phyloP scores from a whole-genome alignment of 1,140 invertebrate genomes.

The Tetraneura akinire region DNA sequence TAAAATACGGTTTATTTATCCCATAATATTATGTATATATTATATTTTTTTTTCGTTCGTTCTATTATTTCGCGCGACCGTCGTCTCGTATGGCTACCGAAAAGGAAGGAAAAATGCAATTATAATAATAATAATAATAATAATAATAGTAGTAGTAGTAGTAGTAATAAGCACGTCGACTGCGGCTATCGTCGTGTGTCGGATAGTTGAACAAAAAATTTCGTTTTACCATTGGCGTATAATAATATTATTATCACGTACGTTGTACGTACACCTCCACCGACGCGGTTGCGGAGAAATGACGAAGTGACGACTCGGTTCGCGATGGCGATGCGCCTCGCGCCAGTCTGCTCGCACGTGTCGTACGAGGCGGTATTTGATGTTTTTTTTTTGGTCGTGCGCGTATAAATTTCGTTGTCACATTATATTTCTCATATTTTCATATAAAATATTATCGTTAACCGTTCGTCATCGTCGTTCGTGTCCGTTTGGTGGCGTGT shows the following conservation, averaged over 20 bases:
- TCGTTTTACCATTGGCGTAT: conserved; percentile 23
- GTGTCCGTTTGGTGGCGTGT: neutral
- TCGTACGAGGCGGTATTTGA: neutral
- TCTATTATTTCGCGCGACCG: conserved; percentile 19
- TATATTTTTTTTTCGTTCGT: neutral
- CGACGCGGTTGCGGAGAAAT: too few relatives aligned
- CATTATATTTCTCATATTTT: too few relatives aligned
- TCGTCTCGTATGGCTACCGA: too few relatives aligned
- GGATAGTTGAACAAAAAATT: neutral
- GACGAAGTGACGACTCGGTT: neutral
- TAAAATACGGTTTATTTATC: conserved; percentile 30
- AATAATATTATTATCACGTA: neutral
- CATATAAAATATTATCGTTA: too few relatives aligned
- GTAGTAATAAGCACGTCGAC: neutral
- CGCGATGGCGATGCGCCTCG: neutral
- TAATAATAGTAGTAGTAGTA: neutral
- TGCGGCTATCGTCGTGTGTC: neutral
- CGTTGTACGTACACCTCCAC: neutral
- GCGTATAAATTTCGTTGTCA: neutral
- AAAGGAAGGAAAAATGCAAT: neutral
- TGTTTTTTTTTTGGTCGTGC: neutral
- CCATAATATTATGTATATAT: neutral
- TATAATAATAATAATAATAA: neutral
- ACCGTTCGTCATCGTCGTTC: neutral
- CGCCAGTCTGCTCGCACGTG: conserved; percentile 41